Evolutionary conservation across 2,113 vertebrate species (phyloP).

Genomic region (Corythornis madagascariensis): DNA sequence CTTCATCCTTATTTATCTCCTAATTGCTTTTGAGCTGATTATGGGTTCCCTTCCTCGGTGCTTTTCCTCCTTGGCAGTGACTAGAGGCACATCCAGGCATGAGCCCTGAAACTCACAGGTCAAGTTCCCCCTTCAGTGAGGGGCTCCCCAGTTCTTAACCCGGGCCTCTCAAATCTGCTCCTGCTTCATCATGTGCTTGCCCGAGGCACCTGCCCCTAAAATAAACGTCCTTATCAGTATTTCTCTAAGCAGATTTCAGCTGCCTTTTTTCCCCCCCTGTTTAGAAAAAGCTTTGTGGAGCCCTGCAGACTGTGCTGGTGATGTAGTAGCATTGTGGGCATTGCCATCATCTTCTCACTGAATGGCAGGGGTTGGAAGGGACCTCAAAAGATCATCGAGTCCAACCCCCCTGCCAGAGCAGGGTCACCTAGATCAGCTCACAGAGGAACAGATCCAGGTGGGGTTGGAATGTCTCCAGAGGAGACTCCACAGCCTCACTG

Average conservation of each 20-base stretch:
- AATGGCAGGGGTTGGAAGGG: too few species aligned
- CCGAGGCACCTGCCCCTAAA: not conserved
- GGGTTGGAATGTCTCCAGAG: too few species aligned
- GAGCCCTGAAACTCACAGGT: not conserved
- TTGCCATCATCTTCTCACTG: not conserved
- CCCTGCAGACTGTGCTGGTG: accelerated
- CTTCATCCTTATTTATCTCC: too few species aligned
- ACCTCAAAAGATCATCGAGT: too few species aligned
- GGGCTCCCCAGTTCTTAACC: not conserved
- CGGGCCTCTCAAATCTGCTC: accelerated
- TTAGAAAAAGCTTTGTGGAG: accelerated
- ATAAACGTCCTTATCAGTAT: accelerated
- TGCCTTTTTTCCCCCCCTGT: not conserved
- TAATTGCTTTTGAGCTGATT: not conserved
- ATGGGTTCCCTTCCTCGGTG: not conserved
- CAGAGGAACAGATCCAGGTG: too few species aligned
- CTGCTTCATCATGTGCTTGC: not conserved
- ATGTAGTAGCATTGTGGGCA: accelerated
- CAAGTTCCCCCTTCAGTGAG: accelerated
- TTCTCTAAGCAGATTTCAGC: accelerated
- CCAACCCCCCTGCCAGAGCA: too few species aligned
- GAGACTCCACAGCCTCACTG: too few species aligned
- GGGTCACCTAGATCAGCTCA: too few species aligned
- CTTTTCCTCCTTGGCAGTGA: not conserved
- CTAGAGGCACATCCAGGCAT: not conserved